Evolutionary conservation across 2,113 vertebrate species (phyloP).

Genomic region (Chaetodon auriga): DNA sequence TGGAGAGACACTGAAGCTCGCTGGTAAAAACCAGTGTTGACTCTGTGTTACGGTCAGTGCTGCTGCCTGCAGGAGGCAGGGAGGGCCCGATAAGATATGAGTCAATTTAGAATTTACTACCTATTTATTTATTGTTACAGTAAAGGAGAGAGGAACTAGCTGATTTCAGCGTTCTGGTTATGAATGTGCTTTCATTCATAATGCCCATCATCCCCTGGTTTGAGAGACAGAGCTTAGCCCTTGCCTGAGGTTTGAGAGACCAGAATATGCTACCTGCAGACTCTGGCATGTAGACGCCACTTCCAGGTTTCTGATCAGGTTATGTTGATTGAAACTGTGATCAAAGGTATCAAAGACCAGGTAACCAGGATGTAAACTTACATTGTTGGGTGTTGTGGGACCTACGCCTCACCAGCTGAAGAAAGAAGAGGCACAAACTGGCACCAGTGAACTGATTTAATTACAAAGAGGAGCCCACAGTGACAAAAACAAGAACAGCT

Average conservation of each 20-base stretch:
- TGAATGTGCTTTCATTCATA: not conserved
- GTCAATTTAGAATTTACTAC: not conserved
- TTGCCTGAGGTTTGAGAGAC: not conserved
- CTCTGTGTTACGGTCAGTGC: slow-evolving; percentile 25
- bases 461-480: slow-evolving; percentile 86
- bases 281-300: not conserved
- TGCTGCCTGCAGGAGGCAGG: not conserved
- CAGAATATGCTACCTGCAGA: not conserved
- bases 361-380: not conserved
- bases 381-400: not conserved
- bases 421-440: slow-evolving; percentile 61
- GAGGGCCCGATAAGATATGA: not conserved
- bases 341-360: not conserved
- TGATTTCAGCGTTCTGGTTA: not conserved
- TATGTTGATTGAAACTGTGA: not conserved
- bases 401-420: not conserved
- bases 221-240: not conserved
- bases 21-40: slow-evolving; percentile 18
- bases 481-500: slow-evolving; percentile 81
- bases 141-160: not conserved
- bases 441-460: slow-evolving; percentile 89
- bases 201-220: not conserved
- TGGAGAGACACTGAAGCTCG: slow-evolving; percentile 17
- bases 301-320: not conserved
- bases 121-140: not conserved